Conservation (phyloP, 2,113 vertebrate species). For the Bombycilla garrulus region DNA sequence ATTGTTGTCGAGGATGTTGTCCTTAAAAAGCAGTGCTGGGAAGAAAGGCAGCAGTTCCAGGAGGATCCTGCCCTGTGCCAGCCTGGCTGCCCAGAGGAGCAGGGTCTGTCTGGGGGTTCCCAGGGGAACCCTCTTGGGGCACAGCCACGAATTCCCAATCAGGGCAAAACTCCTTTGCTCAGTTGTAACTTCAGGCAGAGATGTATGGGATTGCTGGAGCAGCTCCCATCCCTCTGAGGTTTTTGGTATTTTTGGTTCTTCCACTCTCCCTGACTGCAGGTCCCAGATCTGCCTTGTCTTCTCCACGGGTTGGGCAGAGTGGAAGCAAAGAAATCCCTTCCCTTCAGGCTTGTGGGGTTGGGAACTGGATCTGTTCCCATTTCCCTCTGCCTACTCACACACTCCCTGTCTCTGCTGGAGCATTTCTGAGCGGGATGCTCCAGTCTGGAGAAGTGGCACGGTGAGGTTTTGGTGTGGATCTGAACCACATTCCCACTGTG, state of each 20-base stretch:
- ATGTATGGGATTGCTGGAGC: neutral
- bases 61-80: neutral
- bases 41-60: neutral
- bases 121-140: neutral
- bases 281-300: rapidly evolving
- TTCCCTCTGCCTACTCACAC: neutral
- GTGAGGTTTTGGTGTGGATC: neutral
- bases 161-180: neutral
- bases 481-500: neutral
- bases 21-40: neutral
- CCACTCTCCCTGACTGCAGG: neutral
- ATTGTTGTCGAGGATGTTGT: neutral
- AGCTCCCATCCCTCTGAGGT: neutral
- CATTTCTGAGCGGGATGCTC: rapidly evolving
- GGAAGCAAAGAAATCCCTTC: neutral
- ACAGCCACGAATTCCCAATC: neutral
- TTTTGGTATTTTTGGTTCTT: neutral
- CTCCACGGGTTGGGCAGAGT: neutral
- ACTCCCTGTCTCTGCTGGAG: neutral
- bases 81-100: neutral
- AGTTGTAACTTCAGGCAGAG: neutral
- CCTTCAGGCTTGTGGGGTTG: neutral
- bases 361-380: neutral
- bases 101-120: neutral
- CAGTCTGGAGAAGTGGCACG: rapidly evolving